Evolutionary conservation across 2,113 vertebrate species (phyloP), one percentile per base, ranked within the genome.

Genomic region (Megaceryle torquata): DNA sequence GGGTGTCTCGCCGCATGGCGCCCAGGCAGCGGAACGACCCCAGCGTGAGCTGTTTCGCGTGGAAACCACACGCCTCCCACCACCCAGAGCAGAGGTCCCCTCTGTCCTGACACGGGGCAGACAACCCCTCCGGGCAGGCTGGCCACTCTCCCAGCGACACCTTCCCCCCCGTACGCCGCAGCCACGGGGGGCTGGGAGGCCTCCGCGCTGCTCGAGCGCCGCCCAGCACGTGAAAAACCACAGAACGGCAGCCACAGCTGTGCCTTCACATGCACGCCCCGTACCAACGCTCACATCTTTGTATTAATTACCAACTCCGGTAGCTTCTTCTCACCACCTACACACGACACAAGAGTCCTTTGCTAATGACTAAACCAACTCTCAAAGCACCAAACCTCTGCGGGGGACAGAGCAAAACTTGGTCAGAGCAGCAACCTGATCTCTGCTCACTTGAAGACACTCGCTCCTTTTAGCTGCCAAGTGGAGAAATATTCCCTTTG

Each of bases 1-100:
- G 78, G 21, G 11, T 28, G 31, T 39, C 28, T 60, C 50, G 11
- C 13, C 0, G 1, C 37, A 29, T 2, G 10, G 41, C 16, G 46
- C 11, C 28, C 74, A 60, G 31, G 17, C 22, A 51, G 22, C 24
- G 71, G 35, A 15, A n/a, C 44, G 39, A 2, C 8, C 21, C 22
- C 13, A 61, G 3, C 1, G 3, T 0, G 16, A 86, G 35, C 16
- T 22, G 8, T 16, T 6, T 53, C 33, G 9, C 2, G 4, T 1
- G 41, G 41, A 68, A 16, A 7, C 16, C 4, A 14, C 1, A 20
- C 37, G 11, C 28, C 39, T 51, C 33, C 56, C 61, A 15, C 6
- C 5, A 2, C 28, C 37, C 25, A 13, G 53, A 24, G 44, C 35
- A n/a, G 11, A 46, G 37, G 21, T 3, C 5, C 16, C 14, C 33